Evolutionary conservation across 2,888 invertebrate genomes (phyloP), one percentile per base, ranked within the genome.

Genomic region (Vandiemenella viatica): DNA sequence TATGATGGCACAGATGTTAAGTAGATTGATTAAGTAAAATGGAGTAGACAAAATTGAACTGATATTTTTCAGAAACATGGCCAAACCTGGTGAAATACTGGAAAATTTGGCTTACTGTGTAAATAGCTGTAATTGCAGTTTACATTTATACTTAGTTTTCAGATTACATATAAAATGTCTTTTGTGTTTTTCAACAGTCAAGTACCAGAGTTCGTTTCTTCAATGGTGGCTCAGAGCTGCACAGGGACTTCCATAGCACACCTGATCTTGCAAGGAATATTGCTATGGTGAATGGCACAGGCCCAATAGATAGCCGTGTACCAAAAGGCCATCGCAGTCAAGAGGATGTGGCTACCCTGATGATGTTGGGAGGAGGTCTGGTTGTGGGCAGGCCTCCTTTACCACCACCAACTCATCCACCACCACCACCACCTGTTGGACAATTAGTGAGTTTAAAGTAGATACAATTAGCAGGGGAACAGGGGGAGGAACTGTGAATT

Each of bases 171-270:
- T n/a, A n/a, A n/a, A n/a, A n/a, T n/a, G n/a, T n/a, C n/a, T n/a
- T n/a, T n/a, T 45, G 61, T 43, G 50, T 51, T 43, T 51, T 51
- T 43, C 61, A 64, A 5, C 64, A 77, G 77, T 58, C 69, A 47
- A 74, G 68, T 65, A 68, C 71, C 55, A 65, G 69, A 61, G 60
- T 67, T 53, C 62, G 72, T 37, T 74, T 76, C 63, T 67, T 70
- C 52, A 67, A 67, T 38, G 55, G 54, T 6, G 55, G 56, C 7
- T 65, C 63, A 22, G 72, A 77, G 56, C 70, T 90, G 42, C 84
- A 87, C 56, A 77, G 90, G 50, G 82, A 81, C 57, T 92, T 90
- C 71, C 83, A 83, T 61, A 89, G 89, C 53, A 91, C 91, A n/a
- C 91, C 92, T 0, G 91, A 91, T 67, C 48, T 50, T 5, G 50